Evolutionary conservation across 2,797 vertebrate species (phyloP), one percentile per base, ranked within the genome.

Genomic region (Tarsius wallacei): DNA sequence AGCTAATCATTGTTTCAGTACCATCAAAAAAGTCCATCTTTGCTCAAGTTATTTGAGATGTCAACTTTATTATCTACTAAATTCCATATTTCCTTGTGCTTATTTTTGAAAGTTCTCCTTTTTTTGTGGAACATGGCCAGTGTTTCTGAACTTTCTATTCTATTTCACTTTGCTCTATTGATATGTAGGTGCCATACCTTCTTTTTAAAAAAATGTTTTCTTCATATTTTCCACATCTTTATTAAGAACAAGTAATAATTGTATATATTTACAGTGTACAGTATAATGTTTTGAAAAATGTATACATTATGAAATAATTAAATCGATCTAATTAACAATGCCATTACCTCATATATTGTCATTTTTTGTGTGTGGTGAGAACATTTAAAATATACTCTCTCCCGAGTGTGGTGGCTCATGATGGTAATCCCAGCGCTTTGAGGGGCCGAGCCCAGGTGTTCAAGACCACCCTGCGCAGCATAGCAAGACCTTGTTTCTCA

Each of bases 101-200:
- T 91, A 28, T 73, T 96, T 97, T 19, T 96, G 13, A 83, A 91
- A 13, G 63, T 96, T 51, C 51, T 83, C 42, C 42, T 42, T 42
- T 42, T 42, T 42, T 42, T 42, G 42, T 42, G 42, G 42, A 42
- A 42, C 42, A 6, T 42, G 42, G 42, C 5, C 42, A 42, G 42
- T 42, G 42, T 42, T 42, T 97, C 22, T 96, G 13, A 83, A 91
- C 16, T 68, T 96, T 51, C 51, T 83, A 1, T 77, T 19, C 8
- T 86, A 42, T n/a, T 91, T 91, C 57, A 64, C 1, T 71, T 5
- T 9, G 49, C 28, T 93, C 28, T 93, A 64, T 47, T 76, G 49
- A 22, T 91, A 19, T 16, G 15, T 49, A 76, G 55, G 22, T 87
- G 33, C 1, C 42, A 70, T 24, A 63, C 5, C 0, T 68, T 86